phyloP scores from a whole-genome alignment of 2,888 invertebrate species.

The Lydus trimaculatus region DNA sequence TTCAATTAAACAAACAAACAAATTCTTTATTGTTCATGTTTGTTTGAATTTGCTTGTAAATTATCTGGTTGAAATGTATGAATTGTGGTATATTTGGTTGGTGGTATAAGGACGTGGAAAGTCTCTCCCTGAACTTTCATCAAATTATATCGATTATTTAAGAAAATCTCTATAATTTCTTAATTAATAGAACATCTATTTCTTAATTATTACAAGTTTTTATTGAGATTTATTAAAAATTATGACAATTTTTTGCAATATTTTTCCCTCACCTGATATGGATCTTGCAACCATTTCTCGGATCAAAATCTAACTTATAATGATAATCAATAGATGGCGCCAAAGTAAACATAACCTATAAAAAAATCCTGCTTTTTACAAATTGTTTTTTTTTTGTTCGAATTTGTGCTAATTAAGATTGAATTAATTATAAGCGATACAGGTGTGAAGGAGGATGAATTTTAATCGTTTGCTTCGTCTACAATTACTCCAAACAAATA shows the following conservation, averaged over 20 bases:
- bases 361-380: too few species aligned
- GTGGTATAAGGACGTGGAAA: constrained; percentile 33
- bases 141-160: constrained; percentile 14
- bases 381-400: too few species aligned
- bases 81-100: background rate
- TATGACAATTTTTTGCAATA: constrained; percentile 21
- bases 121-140: constrained; percentile 45
- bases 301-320: background rate
- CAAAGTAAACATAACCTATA: constrained; percentile 25
- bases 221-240: constrained; percentile 9
- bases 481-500: background rate
- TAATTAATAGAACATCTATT: constrained; percentile 19
- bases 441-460: background rate
- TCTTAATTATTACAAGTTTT: background rate
- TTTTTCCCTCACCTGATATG: constrained; percentile 38
- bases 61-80: background rate
- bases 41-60: background rate
- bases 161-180: constrained; percentile 12
- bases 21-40: background rate
- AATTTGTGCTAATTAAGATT: background rate
- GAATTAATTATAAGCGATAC: background rate
- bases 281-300: constrained; percentile 29
- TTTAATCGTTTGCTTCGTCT: background rate
- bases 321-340: constrained; percentile 33
- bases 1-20: too few species aligned